Percentiles rank a stretch among this genome's conserved stretches.
Evolutionary conservation across 2,888 invertebrate species (phyloP).

Genomic region (Meliscaeva auricollis): DNA sequence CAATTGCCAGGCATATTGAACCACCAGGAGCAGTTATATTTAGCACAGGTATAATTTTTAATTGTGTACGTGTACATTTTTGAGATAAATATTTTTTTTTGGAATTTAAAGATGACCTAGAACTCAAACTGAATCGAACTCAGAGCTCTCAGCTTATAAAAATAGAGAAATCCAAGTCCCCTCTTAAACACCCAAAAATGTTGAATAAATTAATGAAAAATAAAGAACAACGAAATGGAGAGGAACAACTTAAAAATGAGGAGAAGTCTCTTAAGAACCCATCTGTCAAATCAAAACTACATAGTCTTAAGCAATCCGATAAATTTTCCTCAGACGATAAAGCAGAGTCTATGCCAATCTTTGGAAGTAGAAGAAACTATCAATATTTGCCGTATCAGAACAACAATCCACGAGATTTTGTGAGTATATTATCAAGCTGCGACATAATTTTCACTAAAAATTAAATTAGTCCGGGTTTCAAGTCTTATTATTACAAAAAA

Average conservation of each 20-base stretch:
- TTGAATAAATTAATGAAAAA: constrained; percentile 82
- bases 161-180: constrained; percentile 79
- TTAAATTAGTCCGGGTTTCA: too few relatives aligned
- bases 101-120: constrained; percentile 82
- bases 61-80: background rate
- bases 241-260: constrained; percentile 62
- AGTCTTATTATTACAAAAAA: too few relatives aligned
- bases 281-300: constrained; percentile 19
- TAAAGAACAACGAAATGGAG: constrained; percentile 78
- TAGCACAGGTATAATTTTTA: constrained; percentile 86
- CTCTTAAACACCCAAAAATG: constrained; percentile 83
- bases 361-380: constrained; percentile 38
- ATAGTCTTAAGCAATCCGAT: constrained; percentile 33
- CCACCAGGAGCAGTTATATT: constrained; percentile 91
- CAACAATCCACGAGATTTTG: constrained; percentile 72
- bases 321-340: constrained; percentile 42
- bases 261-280: constrained; percentile 47
- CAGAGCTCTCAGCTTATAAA: constrained; percentile 82
- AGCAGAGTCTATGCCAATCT: constrained; percentile 26
- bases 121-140: constrained; percentile 83
- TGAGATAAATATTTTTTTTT: background rate
- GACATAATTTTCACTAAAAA: too few relatives aligned
- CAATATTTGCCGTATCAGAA: constrained; percentile 66
- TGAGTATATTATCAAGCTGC: constrained; percentile 51
- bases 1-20: constrained; percentile 86